phyloP scores from a whole-genome alignment of 2,888 invertebrate species.

The Rotaria macrura region DNA sequence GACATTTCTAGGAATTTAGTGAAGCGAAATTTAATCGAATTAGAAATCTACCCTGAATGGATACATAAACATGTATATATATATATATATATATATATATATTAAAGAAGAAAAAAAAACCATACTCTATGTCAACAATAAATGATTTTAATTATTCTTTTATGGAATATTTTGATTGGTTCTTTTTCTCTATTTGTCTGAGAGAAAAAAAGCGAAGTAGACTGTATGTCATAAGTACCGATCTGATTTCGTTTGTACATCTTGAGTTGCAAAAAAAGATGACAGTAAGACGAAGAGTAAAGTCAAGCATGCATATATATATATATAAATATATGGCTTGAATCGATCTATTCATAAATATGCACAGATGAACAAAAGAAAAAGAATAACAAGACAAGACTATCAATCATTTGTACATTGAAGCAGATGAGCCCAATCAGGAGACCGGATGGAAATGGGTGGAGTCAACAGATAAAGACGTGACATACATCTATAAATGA shows the following conservation, averaged over 20 bases:
- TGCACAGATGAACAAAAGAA: neutral
- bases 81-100: too few species aligned
- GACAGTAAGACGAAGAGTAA: constrained; percentile 12
- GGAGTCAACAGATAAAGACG: constrained; percentile 3
- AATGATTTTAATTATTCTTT: neutral
- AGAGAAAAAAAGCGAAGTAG: neutral
- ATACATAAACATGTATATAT: neutral
- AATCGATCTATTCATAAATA: constrained; percentile 4
- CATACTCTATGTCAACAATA: neutral
- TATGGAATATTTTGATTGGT: neutral
- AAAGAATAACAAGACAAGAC: constrained; percentile 3
- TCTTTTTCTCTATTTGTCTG: neutral
- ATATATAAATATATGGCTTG: neutral
- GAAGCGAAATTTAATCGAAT: neutral
- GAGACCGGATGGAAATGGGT: neutral
- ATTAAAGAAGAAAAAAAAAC: neutral
- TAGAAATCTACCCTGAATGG: neutral
- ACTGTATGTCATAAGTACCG: neutral
- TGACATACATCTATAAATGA: neutral
- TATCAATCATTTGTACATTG: neutral
- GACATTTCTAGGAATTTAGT: neutral
- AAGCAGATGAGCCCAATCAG: neutral
- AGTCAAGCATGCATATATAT: neutral
- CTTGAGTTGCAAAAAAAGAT: neutral
- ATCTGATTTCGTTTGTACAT: neutral